Evolutionary conservation across 2,113 vertebrate species (phyloP).

Genomic region (Crypturellus undulatus): DNA sequence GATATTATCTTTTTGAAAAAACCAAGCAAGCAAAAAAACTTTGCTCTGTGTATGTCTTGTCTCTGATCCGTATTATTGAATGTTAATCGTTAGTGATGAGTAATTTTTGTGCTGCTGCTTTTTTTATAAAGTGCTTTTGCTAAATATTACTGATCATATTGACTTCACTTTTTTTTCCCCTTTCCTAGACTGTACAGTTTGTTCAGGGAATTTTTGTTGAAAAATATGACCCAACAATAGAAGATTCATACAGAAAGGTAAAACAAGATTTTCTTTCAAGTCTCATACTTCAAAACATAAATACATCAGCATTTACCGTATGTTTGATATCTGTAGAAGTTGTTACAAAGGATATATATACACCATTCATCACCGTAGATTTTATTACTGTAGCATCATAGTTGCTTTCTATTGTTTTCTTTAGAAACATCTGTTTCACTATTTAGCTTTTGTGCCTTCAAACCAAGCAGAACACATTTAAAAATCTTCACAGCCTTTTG

Average conservation of each 20-base stretch:
- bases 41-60: fast-evolving
- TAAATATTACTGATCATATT: neutral
- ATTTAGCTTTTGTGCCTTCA: neutral
- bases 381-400: neutral
- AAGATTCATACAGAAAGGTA: constrained; percentile 99
- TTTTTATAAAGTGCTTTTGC: neutral
- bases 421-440: neutral
- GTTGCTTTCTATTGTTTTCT: neutral
- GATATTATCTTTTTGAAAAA: neutral
- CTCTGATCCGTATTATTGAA: neutral
- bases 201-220: constrained; percentile 99
- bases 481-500: neutral
- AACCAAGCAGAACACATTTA: too few species aligned
- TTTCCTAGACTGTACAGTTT: constrained; percentile 94
- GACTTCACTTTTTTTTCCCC: neutral
- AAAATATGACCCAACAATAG: constrained; percentile 99
- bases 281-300: neutral
- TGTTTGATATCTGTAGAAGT: neutral
- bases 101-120: neutral
- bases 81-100: neutral
- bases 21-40: neutral
- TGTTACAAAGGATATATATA: fast-evolving
- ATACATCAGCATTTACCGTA: neutral
- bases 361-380: neutral
- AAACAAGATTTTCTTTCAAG: neutral